phyloP scores from a whole-genome alignment of 2,113 vertebrate genomes.

The Callopanchax toddi region DNA sequence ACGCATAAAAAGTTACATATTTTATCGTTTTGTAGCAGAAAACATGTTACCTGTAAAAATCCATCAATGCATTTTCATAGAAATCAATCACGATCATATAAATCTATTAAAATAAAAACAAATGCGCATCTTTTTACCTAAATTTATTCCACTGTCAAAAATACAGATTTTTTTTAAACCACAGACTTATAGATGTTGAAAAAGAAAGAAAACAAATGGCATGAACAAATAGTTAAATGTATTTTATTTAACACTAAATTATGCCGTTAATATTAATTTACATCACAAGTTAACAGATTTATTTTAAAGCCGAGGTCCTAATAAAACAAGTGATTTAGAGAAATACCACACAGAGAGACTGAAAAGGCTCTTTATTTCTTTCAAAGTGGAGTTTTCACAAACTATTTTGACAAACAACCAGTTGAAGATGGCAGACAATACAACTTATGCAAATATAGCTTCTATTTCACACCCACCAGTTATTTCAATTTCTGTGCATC shows the following conservation, averaged over 20 bases:
- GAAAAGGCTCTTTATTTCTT: background rate
- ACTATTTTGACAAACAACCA: too few relatives aligned
- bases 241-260: slow-evolving; percentile 46
- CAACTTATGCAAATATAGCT: background rate
- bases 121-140: too few relatives aligned
- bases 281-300: background rate
- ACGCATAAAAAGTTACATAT: too few relatives aligned
- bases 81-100: too few relatives aligned
- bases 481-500: background rate
- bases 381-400: background rate
- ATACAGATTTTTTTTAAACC: too few relatives aligned
- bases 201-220: background rate
- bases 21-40: too few relatives aligned
- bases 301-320: background rate
- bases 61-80: too few relatives aligned
- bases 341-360: background rate
- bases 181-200: too few relatives aligned
- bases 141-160: too few relatives aligned
- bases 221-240: background rate
- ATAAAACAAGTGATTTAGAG: background rate
- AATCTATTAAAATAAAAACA: too few relatives aligned
- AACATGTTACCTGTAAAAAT: too few relatives aligned
- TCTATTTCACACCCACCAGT: background rate
- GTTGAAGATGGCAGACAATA: background rate
- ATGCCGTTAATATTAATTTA: slow-evolving; percentile 5